Percentiles rank a stretch among this genome's conserved stretches.
Evolutionary conservation across 2,888 invertebrate genomes (phyloP).

Genomic region (Eupithecia tripunctaria): DNA sequence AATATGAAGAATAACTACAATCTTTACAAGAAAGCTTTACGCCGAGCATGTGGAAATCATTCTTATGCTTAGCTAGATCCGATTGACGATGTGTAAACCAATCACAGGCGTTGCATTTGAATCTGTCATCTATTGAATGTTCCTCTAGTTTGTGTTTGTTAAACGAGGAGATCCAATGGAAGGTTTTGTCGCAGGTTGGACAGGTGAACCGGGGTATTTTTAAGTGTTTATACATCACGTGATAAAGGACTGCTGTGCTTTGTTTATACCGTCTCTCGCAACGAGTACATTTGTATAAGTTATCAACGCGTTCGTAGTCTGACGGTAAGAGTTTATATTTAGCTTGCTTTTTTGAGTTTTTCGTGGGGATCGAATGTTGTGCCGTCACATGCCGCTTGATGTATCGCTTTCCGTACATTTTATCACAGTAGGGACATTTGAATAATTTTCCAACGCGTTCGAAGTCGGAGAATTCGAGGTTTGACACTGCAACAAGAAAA

Average conservation of each 20-base stretch:
- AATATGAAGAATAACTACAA: not conserved
- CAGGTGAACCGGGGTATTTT: not conserved
- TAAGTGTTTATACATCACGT: not conserved
- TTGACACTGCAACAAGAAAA: no score
- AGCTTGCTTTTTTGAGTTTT: no score
- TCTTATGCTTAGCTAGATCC: not conserved
- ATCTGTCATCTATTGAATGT: not conserved
- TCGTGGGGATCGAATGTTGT: no score
- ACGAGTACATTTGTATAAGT: not conserved
- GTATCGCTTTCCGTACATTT: no score
- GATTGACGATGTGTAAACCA: not conserved
- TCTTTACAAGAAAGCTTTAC: not conserved
- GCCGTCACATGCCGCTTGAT: no score
- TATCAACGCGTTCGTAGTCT: no score
- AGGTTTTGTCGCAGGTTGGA: not conserved
- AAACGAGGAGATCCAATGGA: not conserved
- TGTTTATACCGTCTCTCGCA: not conserved
- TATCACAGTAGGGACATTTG: no score
- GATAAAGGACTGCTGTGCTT: not conserved
- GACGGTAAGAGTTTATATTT: no score
- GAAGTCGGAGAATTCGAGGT: no score
- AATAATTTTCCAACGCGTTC: no score
- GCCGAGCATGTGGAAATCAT: not conserved
- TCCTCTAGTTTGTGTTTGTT: not conserved
- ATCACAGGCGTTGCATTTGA: not conserved